Percentiles rank a stretch among this genome's conserved stretches.
Conservation (phyloP, 2,888 invertebrate genomes). For the Latrodectus hesperus region DNA sequence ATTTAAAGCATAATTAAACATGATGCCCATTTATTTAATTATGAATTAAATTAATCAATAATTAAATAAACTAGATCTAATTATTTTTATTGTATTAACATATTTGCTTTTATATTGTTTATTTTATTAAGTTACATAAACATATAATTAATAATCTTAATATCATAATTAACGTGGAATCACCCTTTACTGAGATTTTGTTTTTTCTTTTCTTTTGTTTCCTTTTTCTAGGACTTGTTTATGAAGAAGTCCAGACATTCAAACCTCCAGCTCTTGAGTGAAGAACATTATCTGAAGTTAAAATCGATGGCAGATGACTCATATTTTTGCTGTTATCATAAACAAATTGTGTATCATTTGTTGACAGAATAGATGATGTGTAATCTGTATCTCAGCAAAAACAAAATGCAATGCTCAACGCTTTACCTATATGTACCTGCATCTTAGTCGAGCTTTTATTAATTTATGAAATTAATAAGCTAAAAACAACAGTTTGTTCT, state of each 20-base stretch:
- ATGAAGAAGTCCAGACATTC: constrained; percentile 68
- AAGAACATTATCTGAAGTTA: neutral
- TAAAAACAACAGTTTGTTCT: too few species aligned
- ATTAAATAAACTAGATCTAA: too few species aligned
- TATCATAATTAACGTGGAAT: constrained; percentile 45
- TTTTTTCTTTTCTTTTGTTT: constrained; percentile 54
- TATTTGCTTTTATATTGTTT: too few species aligned
- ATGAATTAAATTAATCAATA: too few species aligned
- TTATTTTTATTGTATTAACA: too few species aligned
- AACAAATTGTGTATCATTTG: neutral
- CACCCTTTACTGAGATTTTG: constrained; percentile 53
- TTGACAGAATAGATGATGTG: neutral
- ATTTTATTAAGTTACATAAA: too few species aligned
- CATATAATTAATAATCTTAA: too few species aligned
- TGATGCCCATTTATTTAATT: too few species aligned
- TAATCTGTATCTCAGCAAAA: neutral
- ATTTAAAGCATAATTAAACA: too few species aligned
- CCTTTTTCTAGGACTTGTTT: constrained; percentile 58
- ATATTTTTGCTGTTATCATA: neutral
- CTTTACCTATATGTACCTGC: neutral
- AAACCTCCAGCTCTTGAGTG: constrained; percentile 48
- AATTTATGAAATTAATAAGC: neutral
- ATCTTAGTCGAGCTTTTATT: neutral
- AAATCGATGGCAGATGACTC: neutral
- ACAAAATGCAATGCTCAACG: neutral